Conservation (phyloP, 2,888 invertebrate genomes). For the Patella depressa region DNA sequence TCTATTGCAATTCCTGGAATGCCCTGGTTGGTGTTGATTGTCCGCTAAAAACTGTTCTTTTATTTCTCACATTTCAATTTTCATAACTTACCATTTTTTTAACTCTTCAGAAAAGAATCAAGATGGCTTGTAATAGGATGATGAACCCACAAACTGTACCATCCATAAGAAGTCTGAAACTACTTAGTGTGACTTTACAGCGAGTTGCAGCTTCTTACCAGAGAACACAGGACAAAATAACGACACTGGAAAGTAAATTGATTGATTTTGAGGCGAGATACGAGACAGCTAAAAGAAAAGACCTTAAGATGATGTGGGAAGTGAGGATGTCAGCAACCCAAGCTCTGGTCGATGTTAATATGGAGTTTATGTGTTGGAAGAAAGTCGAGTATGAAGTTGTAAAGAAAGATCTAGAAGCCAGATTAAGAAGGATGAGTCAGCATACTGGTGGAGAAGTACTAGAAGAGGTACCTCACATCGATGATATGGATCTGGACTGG, state of each 20-base stretch:
- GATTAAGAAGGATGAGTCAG: neutral
- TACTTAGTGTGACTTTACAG: neutral
- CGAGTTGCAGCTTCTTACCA: neutral
- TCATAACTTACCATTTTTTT: too few species aligned
- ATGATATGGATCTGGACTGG: neutral
- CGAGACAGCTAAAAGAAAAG: neutral
- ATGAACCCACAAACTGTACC: neutral
- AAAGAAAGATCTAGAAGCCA: neutral
- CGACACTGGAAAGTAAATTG: neutral
- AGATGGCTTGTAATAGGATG: too few species aligned
- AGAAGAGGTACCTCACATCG: neutral
- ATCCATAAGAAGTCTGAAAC: neutral
- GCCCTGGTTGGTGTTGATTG: too few species aligned
- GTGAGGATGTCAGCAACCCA: conserved; percentile 3
- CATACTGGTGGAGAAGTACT: neutral
- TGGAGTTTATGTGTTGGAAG: conserved; percentile 6
- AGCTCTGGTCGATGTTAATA: neutral
- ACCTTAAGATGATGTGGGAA: neutral
- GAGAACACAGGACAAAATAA: neutral
- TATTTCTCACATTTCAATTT: too few species aligned
- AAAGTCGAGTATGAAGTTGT: neutral
- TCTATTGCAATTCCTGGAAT: too few species aligned
- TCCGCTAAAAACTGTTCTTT: too few species aligned
- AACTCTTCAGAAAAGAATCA: too few species aligned
- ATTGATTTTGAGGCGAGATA: neutral